phyloP scores from a whole-genome alignment of 2,888 invertebrate genomes.

The Coremacera marginata region DNA sequence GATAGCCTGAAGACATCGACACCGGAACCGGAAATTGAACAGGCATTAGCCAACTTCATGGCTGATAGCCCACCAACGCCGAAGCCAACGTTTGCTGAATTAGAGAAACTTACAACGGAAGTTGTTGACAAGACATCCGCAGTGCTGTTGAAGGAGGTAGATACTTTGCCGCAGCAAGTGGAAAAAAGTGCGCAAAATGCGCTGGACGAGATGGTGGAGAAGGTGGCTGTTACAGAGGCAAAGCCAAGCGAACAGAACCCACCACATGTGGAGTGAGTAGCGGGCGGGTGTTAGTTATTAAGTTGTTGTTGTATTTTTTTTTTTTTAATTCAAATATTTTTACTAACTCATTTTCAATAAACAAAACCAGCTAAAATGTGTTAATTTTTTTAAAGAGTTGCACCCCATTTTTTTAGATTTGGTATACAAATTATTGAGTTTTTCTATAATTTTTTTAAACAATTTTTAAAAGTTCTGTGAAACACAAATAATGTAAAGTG shows the following conservation, averaged over 20 bases:
- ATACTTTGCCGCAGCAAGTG: constrained; percentile 1
- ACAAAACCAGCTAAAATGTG: too few relatives aligned
- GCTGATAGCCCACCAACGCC: constrained; percentile 64
- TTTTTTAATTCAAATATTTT: neutral
- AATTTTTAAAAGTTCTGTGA: too few relatives aligned
- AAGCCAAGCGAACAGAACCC: constrained; percentile 16
- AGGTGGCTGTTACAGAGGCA: neutral
- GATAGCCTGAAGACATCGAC: constrained; percentile 67
- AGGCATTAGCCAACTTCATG: constrained; percentile 59
- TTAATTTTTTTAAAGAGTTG: too few relatives aligned
- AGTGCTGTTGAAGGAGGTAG: constrained; percentile 31
- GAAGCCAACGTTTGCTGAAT: constrained; percentile 63
- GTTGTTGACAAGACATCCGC: neutral
- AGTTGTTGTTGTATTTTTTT: constrained; percentile 5
- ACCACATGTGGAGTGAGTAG: constrained; percentile 46
- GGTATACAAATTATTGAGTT: too few relatives aligned
- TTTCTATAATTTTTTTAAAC: too few relatives aligned
- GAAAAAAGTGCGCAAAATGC: neutral
- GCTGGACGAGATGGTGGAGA: neutral
- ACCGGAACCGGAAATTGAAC: constrained; percentile 68
- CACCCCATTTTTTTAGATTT: too few relatives aligned
- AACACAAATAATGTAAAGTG: too few relatives aligned
- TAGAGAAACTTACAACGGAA: constrained; percentile 54
- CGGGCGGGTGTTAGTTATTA: constrained; percentile 1
- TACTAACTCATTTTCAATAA: too few relatives aligned